Evolutionary conservation across 2,888 invertebrate genomes (phyloP), one percentile per base, ranked within the genome.

Genomic region (Melangyna quadrimaculata): DNA sequence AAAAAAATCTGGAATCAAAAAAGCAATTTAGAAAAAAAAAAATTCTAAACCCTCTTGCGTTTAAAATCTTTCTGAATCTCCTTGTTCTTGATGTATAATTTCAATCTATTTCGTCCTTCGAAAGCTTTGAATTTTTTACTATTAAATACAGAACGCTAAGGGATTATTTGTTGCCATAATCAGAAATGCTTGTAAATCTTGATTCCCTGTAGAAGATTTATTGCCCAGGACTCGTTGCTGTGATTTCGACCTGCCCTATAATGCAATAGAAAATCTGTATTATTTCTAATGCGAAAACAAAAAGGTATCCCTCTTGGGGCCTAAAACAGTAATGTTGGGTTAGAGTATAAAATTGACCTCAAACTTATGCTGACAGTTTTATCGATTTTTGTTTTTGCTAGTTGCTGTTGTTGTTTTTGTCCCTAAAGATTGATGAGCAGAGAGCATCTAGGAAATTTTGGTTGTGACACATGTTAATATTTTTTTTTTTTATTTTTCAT

Each of bases 111-210:
- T 55, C 4, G 55, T 55, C 29, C 55, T 55, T 1, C 29, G 32
- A 9, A 55, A 19, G 32, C 55, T 17, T 55, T 55, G 55, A 63
- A 43, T 63, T 63, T 29, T 27, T 27, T 45, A 19, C 10, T 43
- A 27, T 24, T 19, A 32, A n/a, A 65, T 10, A 67, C 53, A 53
- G 55, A 63, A 22, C 12, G 40, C n/a, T 29, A 17, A 32, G 73
- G 65, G 63, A 61, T 79, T 73, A 61, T 79, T 73, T 74, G 51
- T 73, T 43, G 32, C 79, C 73, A 53, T 48, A 37, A 57, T 48
- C 77, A 69, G 35, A 29, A 59, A 37, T 59, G 35, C 35, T 63
- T 67, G 37, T 45, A 45, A 35, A 53, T 72, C 43, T 71, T 57
- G n/a, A 45, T 32, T 55, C 43, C 43, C 78, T 37, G 45, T 27